Conservation (phyloP, 2,888 invertebrate species). For the Cephus runcator region DNA sequence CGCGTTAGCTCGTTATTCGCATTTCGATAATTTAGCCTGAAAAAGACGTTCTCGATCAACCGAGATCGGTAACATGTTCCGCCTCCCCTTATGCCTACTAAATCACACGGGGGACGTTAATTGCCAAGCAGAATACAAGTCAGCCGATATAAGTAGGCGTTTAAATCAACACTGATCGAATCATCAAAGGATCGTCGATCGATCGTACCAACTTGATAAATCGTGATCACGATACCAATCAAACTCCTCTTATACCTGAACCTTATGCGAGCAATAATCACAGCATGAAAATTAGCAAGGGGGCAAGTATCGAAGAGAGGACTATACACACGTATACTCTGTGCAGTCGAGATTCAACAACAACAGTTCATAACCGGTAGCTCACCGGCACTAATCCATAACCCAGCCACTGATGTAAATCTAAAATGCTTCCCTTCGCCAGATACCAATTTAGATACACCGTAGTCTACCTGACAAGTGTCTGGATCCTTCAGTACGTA, state of each 20-base stretch:
- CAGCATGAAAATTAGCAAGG: not conserved
- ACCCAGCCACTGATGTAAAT: not conserved
- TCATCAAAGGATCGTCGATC: not conserved
- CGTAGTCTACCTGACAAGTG: not conserved
- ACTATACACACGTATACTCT: not conserved
- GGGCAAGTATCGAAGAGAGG: not conserved
- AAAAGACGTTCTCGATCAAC: not conserved
- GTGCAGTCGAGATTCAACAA: too few relatives aligned
- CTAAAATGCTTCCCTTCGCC: not conserved
- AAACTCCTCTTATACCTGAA: not conserved
- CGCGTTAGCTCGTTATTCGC: not conserved
- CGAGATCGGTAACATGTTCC: not conserved
- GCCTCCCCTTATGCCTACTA: not conserved
- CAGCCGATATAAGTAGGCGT: not conserved
- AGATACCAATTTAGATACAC: constrained; percentile 10
- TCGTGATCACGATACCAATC: not conserved
- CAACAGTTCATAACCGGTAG: too few relatives aligned
- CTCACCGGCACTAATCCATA: too few relatives aligned
- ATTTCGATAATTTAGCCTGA: not conserved
- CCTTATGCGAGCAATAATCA: not conserved
- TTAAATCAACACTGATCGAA: not conserved
- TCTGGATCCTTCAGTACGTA: not conserved
- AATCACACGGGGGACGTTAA: not conserved
- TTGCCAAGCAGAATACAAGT: not conserved
- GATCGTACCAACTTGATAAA: not conserved